A percentile compares a stretch with the other conserved stretches of the same genome.
Conservation (phyloP, 30 jellyfish, hydroid and myxozoan genomes). For the Chrysaora quinquecirrha region DNA sequence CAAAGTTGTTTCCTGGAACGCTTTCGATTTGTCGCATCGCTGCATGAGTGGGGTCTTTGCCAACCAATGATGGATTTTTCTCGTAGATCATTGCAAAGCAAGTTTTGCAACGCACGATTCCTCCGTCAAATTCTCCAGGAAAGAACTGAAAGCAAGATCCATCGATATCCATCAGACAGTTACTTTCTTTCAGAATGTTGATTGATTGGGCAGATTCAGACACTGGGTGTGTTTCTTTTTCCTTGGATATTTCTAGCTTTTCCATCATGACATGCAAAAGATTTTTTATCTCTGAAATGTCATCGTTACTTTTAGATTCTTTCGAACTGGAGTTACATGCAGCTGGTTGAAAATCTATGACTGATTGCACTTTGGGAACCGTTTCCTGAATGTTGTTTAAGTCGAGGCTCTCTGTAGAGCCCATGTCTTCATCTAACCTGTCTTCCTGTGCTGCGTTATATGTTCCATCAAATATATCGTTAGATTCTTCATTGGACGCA, state of each 20-base stretch:
- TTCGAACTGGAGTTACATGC: neutral
- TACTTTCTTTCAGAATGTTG: slow-evolving; percentile 30
- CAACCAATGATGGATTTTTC: slow-evolving; percentile 22
- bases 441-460: slow-evolving; percentile 4
- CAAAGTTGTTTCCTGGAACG: slow-evolving; percentile 29
- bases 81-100: slow-evolving; percentile 51
- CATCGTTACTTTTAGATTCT: neutral
- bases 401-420: slow-evolving; percentile 4
- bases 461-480: neutral
- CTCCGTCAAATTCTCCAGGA: slow-evolving; percentile 51
- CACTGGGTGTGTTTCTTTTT: slow-evolving; percentile 16
- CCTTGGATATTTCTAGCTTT: slow-evolving; percentile 31
- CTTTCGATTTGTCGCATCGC: slow-evolving; percentile 22
- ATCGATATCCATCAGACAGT: slow-evolving; percentile 40
- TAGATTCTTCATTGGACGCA: slow-evolving; percentile 2
- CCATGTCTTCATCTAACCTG: slow-evolving; percentile 4
- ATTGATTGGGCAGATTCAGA: slow-evolving; percentile 27
- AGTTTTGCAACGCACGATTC: slow-evolving; percentile 34
- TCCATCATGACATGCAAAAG: neutral
- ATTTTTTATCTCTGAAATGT: slow-evolving; percentile 10
- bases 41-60: slow-evolving; percentile 29
- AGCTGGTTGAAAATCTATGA: neutral
- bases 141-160: slow-evolving; percentile 36
- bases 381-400: neutral
- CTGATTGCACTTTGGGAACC: slow-evolving; percentile 14